Evolutionary conservation across 2,113 vertebrate genomes (phyloP), one percentile per base, ranked within the genome.

Genomic region (Eudyptes chrysolophus): DNA sequence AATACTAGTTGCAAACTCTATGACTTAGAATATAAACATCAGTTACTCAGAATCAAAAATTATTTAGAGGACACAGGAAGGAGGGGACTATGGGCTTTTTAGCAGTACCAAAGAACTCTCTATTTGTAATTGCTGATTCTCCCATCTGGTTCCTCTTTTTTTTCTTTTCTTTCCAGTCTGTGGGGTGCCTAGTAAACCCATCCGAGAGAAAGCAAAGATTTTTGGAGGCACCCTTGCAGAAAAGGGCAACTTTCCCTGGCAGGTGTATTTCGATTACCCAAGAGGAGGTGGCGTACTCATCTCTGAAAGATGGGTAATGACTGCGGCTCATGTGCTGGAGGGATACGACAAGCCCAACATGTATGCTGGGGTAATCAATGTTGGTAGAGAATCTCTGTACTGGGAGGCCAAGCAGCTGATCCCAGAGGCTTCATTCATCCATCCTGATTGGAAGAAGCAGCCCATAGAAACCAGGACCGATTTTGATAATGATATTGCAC

Each of bases 241-340:
- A 6, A 70, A 87, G 29, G 78, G 98, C 29, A 98, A 58, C 74
- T 98, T 99, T 78, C 98, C 98, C 26, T 99, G 98, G 98, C 98
- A 98, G 51, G 97, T 99, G 32, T 98, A 84, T 78, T 98, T 99
- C 11, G 4, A 14, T 1, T 1, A 16, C 5, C 97, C 97, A 9
- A 38, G 94, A 81, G 98, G 96, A 14, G 92, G 96, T 1, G 98
- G 98, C 0, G 98, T 98, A 10, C 98, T 99, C 32, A 97, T 99
- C 30, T 96, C 98, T 5, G 98, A 99, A 26, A 88, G 92, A n/a
- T 99, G 98, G 98, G 98, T 99, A 25, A 92, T 99, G 92, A 99
- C 98, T 6, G 98, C 98, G 16, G 98, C 98, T 32, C 98, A 99
- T 0, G 97, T 98, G 1, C 77, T 99, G 84, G 97, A 98, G 1